These are phyloP conservation scores for Palaemon carinicauda DNA, from an alignment of 1,140 invertebrate species.

Conservation along the genomic window DNA sequence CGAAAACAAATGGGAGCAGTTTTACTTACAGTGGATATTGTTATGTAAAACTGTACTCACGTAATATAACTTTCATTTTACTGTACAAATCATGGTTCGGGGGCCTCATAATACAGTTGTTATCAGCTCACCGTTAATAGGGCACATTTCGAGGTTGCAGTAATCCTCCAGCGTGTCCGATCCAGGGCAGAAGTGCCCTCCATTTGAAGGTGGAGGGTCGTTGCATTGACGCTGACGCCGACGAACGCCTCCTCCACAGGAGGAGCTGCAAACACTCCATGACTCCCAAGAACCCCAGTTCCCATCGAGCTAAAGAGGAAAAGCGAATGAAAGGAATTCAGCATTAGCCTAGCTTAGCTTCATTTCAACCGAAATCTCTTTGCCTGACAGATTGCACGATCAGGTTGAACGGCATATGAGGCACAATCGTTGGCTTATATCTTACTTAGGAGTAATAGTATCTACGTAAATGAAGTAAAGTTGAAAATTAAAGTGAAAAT, in stretches of 20 bases:
- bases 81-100: too few species aligned
- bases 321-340: background rate
- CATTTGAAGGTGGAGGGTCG: slow-evolving; percentile 70
- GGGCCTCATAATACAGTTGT: too few species aligned
- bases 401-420: too few species aligned
- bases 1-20: too few species aligned
- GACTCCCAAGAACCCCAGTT: slow-evolving; percentile 85
- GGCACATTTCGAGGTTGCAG: slow-evolving; percentile 44
- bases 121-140: slow-evolving; percentile 30
- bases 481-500: too few species aligned
- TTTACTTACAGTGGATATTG: too few species aligned
- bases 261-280: slow-evolving; percentile 80
- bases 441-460: too few species aligned
- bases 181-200: slow-evolving; percentile 64
- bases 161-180: slow-evolving; percentile 59
- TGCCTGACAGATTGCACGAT: too few species aligned
- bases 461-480: too few species aligned
- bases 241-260: slow-evolving; percentile 76
- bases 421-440: too few species aligned
- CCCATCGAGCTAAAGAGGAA: slow-evolving; percentile 66
- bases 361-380: background rate
- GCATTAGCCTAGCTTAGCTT: background rate
- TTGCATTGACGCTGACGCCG: slow-evolving; percentile 72
- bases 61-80: too few species aligned
- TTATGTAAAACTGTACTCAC: too few species aligned